Evolutionary conservation across 2,113 vertebrate species (phyloP).

Genomic region (Rhegmatorhina hoffmannsi): DNA sequence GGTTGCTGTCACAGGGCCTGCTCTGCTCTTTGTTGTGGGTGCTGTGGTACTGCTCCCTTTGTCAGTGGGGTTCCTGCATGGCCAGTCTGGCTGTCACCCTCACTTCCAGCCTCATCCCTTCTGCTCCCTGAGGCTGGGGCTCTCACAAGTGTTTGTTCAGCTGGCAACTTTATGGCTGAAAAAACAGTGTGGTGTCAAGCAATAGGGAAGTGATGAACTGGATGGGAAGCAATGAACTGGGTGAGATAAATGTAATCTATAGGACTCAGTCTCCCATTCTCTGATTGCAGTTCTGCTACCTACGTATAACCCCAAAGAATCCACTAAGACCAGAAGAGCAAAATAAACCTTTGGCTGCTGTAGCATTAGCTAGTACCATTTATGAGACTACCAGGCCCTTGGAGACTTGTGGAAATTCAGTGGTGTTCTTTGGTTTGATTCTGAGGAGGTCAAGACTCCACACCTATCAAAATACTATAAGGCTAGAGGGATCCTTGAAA

Average conservation of each 20-base stretch:
- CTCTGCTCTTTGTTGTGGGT: background rate
- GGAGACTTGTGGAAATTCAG: background rate
- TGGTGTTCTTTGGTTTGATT: background rate
- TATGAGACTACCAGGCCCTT: background rate
- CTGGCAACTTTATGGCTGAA: background rate
- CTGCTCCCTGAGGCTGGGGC: background rate
- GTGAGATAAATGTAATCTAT: background rate
- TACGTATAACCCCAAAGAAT: background rate
- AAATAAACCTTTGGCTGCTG: background rate
- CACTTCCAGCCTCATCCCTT: background rate
- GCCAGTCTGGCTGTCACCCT: background rate
- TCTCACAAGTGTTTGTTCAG: background rate
- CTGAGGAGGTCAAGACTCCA: background rate
- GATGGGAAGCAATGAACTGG: background rate
- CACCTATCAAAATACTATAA: background rate
- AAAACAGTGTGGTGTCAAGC: background rate
- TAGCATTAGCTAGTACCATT: background rate
- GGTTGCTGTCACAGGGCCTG: background rate
- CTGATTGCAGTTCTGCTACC: background rate
- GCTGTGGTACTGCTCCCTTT: background rate
- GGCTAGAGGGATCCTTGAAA: background rate
- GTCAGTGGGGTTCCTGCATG: background rate
- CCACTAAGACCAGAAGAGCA: background rate
- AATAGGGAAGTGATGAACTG: background rate
- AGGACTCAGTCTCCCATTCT: background rate